Evolutionary conservation across 2,797 vertebrate species (phyloP).

Genomic region (Discoglossus pictus): DNA sequence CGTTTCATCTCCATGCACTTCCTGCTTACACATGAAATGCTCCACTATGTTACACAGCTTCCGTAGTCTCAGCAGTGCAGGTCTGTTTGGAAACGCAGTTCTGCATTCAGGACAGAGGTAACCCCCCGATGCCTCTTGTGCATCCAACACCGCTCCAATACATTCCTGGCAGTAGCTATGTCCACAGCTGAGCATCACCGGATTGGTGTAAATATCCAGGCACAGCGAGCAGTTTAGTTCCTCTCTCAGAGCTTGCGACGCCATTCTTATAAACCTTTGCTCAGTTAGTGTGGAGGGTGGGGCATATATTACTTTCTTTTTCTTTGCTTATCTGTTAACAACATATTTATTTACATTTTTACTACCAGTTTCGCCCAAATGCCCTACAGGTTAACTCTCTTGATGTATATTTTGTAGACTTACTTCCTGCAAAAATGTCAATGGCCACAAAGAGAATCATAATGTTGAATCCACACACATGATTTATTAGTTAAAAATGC

Average conservation of each 20-base stretch:
- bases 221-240: conserved; percentile 75
- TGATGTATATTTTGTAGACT: too few species aligned
- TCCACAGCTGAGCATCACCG: conserved; percentile 67
- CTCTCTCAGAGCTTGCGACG: conserved; percentile 12
- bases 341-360: too few species aligned
- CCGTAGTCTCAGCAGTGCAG: conserved; percentile 66
- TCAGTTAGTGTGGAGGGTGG: too few species aligned
- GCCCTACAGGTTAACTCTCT: too few species aligned
- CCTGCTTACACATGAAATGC: conserved; percentile 54
- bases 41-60: conserved; percentile 69
- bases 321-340: too few species aligned
- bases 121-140: conserved; percentile 51
- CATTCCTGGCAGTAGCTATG: conserved; percentile 74
- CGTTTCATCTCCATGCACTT: neutral
- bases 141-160: conserved; percentile 55
- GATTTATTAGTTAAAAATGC: too few species aligned
- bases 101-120: conserved; percentile 69
- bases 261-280: too few species aligned
- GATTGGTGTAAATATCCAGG: conserved; percentile 65
- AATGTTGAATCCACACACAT: too few species aligned
- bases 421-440: too few species aligned
- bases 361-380: too few species aligned
- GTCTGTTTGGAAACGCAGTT: conserved; percentile 51
- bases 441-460: too few species aligned
- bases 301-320: too few species aligned